These are phyloP conservation scores for Drosophila tanythrix DNA, from an alignment of 2,888 invertebrate genomes.

Conservation along the genomic window DNA sequence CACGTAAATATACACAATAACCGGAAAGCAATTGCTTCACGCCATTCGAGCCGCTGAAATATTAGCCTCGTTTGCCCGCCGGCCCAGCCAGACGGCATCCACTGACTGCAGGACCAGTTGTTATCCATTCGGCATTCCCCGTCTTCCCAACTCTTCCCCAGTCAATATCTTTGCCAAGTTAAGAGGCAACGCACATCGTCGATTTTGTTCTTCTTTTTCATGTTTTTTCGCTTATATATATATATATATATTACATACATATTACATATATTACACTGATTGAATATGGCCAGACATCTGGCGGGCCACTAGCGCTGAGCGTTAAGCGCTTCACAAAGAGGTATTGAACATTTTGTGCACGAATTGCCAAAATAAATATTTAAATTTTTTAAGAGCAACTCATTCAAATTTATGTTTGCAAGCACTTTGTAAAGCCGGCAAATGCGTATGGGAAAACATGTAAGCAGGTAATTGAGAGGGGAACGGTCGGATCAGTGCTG, in stretches of 20 bases:
- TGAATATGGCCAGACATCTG: conserved; percentile 63
- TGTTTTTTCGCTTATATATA: neutral
- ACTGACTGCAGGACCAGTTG: conserved; percentile 41
- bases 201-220: conserved; percentile 5
- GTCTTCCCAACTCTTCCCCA: neutral
- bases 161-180: conserved; percentile 12
- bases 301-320: conserved; percentile 7
- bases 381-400: conserved; percentile 40
- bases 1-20: conserved; percentile 68
- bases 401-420: conserved; percentile 29
- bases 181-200: conserved; percentile 15
- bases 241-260: neutral
- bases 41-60: conserved; percentile 72
- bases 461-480: conserved; percentile 40
- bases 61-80: conserved; percentile 54
- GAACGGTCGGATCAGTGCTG: conserved; percentile 20
- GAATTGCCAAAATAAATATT: conserved; percentile 70
- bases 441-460: conserved; percentile 9
- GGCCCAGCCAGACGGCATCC: conserved; percentile 20
- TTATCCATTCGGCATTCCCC: conserved; percentile 6
- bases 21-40: conserved; percentile 77
- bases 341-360: conserved; percentile 48
- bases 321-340: conserved; percentile 30
- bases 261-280: conserved; percentile 51
- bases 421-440: conserved; percentile 21